Percentiles rank a stretch among this genome's conserved stretches.
Conservation (phyloP, 2,888 invertebrate genomes). For the Erpobdella octoculata region DNA sequence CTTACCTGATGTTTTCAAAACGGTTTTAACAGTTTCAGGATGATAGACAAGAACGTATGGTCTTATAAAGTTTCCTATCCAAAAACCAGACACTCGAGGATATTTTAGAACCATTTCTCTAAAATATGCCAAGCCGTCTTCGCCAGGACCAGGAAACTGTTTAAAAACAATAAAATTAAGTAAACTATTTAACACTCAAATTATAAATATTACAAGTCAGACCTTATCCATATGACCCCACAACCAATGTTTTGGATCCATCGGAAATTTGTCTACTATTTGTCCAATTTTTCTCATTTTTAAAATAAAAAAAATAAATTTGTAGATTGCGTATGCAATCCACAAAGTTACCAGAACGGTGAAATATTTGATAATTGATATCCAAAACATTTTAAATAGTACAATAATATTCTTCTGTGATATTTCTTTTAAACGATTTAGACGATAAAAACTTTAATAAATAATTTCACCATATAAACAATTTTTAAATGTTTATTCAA, state of each 20-base stretch:
- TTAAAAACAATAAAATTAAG: not conserved
- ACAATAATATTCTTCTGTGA: too few species aligned
- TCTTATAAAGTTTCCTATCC: not conserved
- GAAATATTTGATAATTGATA: not conserved
- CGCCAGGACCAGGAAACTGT: not conserved
- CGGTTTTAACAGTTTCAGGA: not conserved
- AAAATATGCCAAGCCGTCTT: not conserved
- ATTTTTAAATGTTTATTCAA: too few species aligned
- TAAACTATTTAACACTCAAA: not conserved
- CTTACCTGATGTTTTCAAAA: not conserved
- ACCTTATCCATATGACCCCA: not conserved
- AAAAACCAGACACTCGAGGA: not conserved
- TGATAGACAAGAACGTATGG: slow-evolving; percentile 3
- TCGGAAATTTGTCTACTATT: not conserved
- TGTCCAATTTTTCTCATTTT: not conserved
- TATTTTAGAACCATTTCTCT: not conserved
- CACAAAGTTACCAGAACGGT: not conserved
- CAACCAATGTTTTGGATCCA: slow-evolving; percentile 1
- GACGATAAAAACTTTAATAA: too few species aligned
- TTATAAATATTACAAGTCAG: not conserved
- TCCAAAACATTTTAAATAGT: too few species aligned
- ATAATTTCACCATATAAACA: too few species aligned
- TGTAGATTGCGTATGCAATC: not conserved
- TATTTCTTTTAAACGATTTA: too few species aligned
- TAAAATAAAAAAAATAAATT: not conserved